These are phyloP conservation scores for Ceraclea dissimilis DNA, from an alignment of 2,888 invertebrate species.

Conservation along the genomic window DNA sequence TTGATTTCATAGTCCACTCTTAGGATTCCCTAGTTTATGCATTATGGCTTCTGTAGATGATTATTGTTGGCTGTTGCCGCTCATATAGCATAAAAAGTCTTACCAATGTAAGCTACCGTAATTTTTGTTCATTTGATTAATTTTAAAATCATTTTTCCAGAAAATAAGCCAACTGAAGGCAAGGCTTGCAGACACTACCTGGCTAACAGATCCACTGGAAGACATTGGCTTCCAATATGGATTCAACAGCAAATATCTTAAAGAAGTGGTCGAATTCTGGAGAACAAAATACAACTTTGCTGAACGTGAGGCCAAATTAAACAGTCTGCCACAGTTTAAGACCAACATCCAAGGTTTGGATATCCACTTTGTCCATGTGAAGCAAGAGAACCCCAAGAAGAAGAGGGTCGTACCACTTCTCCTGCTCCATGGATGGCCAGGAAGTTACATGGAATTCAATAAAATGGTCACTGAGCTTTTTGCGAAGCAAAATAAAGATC, in stretches of 20 bases:
- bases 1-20: too few relatives aligned
- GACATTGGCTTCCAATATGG: conserved; percentile 52
- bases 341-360: conserved; percentile 65
- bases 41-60: too few relatives aligned
- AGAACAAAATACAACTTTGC: conserved; percentile 59
- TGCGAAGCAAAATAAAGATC: conserved; percentile 42
- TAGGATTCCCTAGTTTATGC: too few relatives aligned
- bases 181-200: conserved; percentile 44
- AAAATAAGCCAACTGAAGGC: conserved; percentile 46
- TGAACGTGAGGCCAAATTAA: conserved; percentile 52
- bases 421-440: conserved; percentile 77
- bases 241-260: conserved; percentile 45
- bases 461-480: conserved; percentile 56
- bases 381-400: conserved; percentile 41
- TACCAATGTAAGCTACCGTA: too few relatives aligned
- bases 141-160: too few relatives aligned
- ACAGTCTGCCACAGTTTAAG: conserved; percentile 59
- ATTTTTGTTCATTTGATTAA: too few relatives aligned
- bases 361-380: conserved; percentile 61
- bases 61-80: too few relatives aligned
- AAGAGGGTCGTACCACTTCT: conserved; percentile 55
- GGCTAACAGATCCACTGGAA: conserved; percentile 37
- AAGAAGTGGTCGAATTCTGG: conserved; percentile 51
- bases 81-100: too few relatives aligned
- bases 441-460: conserved; percentile 68